phyloP scores from a whole-genome alignment of 2,113 vertebrate species.

The Heterochromis multidens region DNA sequence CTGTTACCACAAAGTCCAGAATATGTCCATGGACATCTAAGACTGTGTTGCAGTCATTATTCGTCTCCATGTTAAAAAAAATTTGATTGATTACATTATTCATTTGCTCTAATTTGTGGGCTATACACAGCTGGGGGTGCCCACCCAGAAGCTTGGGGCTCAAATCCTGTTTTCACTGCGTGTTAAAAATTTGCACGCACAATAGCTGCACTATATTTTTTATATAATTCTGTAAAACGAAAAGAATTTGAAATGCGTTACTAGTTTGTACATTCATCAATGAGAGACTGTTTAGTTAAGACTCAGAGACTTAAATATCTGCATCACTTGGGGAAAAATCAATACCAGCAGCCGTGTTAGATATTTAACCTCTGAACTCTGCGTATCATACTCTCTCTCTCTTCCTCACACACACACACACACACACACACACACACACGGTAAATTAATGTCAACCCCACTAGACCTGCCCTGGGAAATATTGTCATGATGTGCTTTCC shows the following conservation, averaged over 20 bases:
- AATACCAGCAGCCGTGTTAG: constrained; percentile 12
- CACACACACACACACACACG: background rate
- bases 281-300: background rate
- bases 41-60: too few species aligned
- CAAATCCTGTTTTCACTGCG: background rate
- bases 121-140: background rate
- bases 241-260: background rate
- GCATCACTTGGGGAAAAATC: constrained; percentile 6
- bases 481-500: background rate
- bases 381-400: background rate
- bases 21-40: too few species aligned
- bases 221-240: background rate
- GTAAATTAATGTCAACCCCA: background rate
- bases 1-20: too few species aligned
- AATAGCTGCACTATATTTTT: too few species aligned
- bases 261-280: background rate
- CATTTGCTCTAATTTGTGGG: background rate
- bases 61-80: too few species aligned
- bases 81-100: too few species aligned
- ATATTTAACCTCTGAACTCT: constrained; percentile 37
- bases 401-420: background rate
- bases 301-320: background rate
- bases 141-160: background rate
- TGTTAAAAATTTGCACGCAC: too few species aligned
- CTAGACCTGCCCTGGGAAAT: background rate